Conservation (phyloP, 1,140 invertebrate species). For the Varroa destructor region DNA sequence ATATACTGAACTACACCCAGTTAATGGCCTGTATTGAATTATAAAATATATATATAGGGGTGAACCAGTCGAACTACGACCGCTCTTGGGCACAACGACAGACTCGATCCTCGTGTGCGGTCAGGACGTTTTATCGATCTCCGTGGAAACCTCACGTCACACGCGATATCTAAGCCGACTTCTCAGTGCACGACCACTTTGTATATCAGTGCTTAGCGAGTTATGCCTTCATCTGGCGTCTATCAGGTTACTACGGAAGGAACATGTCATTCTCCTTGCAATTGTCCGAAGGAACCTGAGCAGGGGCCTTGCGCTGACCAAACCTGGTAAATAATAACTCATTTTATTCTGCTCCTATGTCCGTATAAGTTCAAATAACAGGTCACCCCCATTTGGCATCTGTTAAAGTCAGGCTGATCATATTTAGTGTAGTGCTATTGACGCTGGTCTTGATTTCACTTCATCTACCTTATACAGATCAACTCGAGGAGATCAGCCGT, state of each 20-base stretch:
- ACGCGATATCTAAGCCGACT: not conserved
- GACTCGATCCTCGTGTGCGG: not conserved
- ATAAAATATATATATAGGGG: not conserved
- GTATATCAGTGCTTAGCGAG: not conserved
- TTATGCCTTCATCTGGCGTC: constrained; percentile 17
- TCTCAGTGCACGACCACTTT: constrained; percentile 1
- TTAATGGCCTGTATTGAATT: too few species aligned
- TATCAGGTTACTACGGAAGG: not conserved
- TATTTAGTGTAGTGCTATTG: too few species aligned
- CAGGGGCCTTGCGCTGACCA: not conserved
- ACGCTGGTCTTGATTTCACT: too few species aligned
- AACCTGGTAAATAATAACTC: not conserved
- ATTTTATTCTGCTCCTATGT: too few species aligned
- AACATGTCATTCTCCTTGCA: constrained; percentile 1
- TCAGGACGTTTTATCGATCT: not conserved
- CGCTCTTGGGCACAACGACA: not conserved
- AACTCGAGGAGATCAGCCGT: constrained; percentile 12
- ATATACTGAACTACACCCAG: too few species aligned
- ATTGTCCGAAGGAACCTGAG: constrained; percentile 2
- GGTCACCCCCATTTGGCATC: too few species aligned
- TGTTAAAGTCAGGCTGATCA: too few species aligned
- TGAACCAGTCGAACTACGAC: not conserved
- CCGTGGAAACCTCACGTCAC: constrained; percentile 3
- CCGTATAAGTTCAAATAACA: too few species aligned
- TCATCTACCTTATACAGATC: not conserved